Base-by-base conservation (phyloP, 1,140 invertebrate species). In the Camponotus vicinus region DNA sequence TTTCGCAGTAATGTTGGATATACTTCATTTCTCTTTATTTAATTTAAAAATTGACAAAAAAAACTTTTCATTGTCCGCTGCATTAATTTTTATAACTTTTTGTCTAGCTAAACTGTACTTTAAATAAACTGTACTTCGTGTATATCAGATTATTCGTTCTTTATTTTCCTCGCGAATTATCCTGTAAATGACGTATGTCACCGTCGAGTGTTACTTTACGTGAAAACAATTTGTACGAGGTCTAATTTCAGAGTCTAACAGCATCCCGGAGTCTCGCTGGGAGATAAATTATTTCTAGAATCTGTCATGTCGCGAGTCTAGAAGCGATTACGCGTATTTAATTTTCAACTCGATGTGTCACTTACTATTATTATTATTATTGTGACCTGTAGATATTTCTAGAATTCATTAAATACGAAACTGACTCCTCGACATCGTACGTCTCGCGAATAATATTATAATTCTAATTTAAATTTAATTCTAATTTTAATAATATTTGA, bases 231-330 rank as follows among this genome's bases (percentile, higher is more conserved):
- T 75, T 61, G 21, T 45, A 61, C 37, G 21, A 42, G 27, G 52
- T 63, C 80, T 83, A 75, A 83, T 83, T 83, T 9, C 52, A 61
- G 18, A 75, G 37, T 45, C 37, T 40, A 27, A 21, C 21, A 34
- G 52, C 52, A 40, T 69, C 37, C 18, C 49, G 42, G 59, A 59
- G 69, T 83, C 34, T 73, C 69, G 37, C 67, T 34, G 79, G 67
- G 67, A 42, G 78, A 18, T 83, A 32, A 64, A 37, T 40, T 83
- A 83, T 75, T 75, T 75, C 80, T 45, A 76, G 80, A 83, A 61
- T 49, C 70, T 49, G 57, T 75, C 52, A 27, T 34, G 18, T 45
- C 18, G 27, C 69, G 9, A 45, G 55, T 59, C 27, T 52, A 45
- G n/a, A 9, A 70, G 70, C n/a, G 27, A 27, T 80, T 40, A 49